Evolutionary conservation across 2,888 invertebrate species (phyloP).

Genomic region (Buathra laborator): DNA sequence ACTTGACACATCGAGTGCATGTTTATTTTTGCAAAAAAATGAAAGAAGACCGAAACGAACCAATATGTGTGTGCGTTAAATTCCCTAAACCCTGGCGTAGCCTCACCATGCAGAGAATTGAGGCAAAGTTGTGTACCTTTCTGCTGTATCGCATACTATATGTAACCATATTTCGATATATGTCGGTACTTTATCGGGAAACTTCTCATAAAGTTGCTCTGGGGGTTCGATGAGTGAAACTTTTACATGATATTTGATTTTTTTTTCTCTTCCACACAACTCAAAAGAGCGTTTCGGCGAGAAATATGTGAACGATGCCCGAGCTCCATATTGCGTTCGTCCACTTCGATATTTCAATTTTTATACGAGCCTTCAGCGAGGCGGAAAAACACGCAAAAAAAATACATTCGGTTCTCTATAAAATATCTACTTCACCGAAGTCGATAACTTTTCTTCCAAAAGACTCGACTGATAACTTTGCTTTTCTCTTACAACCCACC

Average conservation of each 20-base stretch:
- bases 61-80: neutral
- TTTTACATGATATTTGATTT: constrained; percentile 55
- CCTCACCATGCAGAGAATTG: neutral
- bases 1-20: neutral
- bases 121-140: neutral
- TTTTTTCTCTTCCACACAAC: constrained; percentile 8
- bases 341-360: constrained; percentile 39
- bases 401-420: constrained; percentile 51
- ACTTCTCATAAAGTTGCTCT: constrained; percentile 55
- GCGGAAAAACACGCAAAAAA: constrained; percentile 1
- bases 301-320: constrained; percentile 51
- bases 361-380: constrained; percentile 11
- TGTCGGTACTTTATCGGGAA: constrained; percentile 28
- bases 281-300: constrained; percentile 25
- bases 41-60: neutral
- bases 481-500: constrained; percentile 20
- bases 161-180: constrained; percentile 2
- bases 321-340: constrained; percentile 44
- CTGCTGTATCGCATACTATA: neutral
- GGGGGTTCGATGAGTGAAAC: constrained; percentile 57
- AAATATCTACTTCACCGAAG: constrained; percentile 53
- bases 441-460: constrained; percentile 37
- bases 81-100: neutral
- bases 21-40: neutral
- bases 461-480: constrained; percentile 36